A percentile compares a stretch with the other conserved stretches of the same genome.
Evolutionary conservation across 92 coral and sea anemone genomes (phyloP).

Genomic region (Porites rus): DNA sequence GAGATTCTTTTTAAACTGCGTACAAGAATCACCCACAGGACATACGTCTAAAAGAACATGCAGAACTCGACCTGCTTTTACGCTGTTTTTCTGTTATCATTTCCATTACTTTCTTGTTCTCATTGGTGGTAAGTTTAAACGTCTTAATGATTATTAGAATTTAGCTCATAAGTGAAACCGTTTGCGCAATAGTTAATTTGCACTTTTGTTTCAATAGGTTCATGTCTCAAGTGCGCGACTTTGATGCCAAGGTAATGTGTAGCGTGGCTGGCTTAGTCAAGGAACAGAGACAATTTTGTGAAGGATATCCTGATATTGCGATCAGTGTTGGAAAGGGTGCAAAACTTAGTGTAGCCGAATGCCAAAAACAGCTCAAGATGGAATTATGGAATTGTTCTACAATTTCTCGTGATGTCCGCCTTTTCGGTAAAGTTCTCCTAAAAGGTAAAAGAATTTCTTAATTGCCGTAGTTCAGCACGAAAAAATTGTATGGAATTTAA

Average conservation of each 20-base stretch:
- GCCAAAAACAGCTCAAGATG: conserved; percentile 83
- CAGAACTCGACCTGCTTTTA: neutral
- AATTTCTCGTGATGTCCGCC: conserved; percentile 75
- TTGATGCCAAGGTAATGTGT: too few species aligned
- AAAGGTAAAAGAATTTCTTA: conserved; percentile 59
- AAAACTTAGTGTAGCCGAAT: conserved; percentile 81
- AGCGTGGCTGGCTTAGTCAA: conserved; percentile 22
- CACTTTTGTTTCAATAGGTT: conserved; percentile 56
- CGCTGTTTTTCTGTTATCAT: neutral
- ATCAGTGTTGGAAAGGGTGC: conserved; percentile 96
- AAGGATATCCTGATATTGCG: conserved; percentile 94
- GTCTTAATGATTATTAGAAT: too few species aligned
- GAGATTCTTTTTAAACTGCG: neutral
- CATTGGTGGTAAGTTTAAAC: conserved; percentile 78
- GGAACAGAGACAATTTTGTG: conserved; percentile 84
- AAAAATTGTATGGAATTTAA: too few species aligned
- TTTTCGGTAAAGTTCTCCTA: conserved; percentile 93
- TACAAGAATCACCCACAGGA: neutral
- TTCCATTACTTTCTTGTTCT: conserved; percentile 28
- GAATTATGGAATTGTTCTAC: conserved; percentile 99
- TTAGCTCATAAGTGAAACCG: neutral
- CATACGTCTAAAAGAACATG: neutral
- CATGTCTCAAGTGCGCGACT: too few species aligned
- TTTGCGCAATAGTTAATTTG: neutral
- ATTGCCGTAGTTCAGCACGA: too few species aligned